A percentile compares a stretch with the other conserved stretches of the same genome.
These are phyloP conservation scores for Polyergus mexicanus DNA, from an alignment of 1,140 invertebrate genomes.

Conservation along the genomic window DNA sequence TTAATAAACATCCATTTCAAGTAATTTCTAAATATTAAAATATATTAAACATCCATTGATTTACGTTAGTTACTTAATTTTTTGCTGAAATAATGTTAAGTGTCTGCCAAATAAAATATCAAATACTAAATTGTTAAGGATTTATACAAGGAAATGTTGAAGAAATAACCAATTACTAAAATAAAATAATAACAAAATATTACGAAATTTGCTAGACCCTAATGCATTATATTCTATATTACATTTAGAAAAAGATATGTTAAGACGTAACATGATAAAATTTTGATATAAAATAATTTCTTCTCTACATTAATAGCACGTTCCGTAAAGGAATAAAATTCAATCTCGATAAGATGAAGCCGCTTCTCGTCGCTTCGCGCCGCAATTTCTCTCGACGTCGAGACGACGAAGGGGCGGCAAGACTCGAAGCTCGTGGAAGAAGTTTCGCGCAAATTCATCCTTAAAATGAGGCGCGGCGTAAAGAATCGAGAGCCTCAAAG, in stretches of 20 bases:
- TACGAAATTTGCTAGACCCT: background rate
- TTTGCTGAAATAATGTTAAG: no score
- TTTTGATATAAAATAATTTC: slow-evolving; percentile 43
- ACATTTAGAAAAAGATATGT: slow-evolving; percentile 7
- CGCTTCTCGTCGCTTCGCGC: slow-evolving; percentile 44
- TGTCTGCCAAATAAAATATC: no score
- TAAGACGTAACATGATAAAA: slow-evolving; percentile 15
- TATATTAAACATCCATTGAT: no score
- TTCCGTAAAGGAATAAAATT: slow-evolving; percentile 53
- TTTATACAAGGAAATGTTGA: background rate
- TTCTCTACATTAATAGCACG: slow-evolving; percentile 46
- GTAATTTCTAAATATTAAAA: no score
- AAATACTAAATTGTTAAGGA: no score
- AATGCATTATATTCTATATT: background rate
- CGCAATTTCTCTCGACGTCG: slow-evolving; percentile 58
- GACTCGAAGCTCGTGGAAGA: slow-evolving; percentile 53
- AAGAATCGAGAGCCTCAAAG: slow-evolving; percentile 62
- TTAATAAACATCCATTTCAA: no score
- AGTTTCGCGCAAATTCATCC: slow-evolving; percentile 59
- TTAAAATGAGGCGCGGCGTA: slow-evolving; percentile 59
- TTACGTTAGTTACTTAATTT: no score
- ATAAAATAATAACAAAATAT: background rate
- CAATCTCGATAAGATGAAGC: slow-evolving; percentile 59
- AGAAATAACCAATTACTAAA: background rate
- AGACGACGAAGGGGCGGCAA: slow-evolving; percentile 24